Evolutionary conservation across 53 echinoderm and acorn worm species (phyloP), one percentile per base, ranked within the genome.

Genomic region (Glandiceps talaboti): DNA sequence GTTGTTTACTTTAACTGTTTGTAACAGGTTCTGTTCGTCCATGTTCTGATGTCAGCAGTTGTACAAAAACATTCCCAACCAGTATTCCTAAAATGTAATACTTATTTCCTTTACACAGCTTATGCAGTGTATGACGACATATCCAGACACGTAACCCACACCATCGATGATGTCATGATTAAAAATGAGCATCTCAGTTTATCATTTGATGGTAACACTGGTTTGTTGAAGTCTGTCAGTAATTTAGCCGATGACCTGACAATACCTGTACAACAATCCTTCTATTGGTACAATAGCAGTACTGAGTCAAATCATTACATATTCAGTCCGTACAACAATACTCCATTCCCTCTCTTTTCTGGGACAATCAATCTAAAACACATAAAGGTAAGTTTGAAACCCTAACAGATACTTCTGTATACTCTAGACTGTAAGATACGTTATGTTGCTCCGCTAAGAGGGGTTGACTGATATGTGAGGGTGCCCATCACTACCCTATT

Each of bases 241-340:
- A 78, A 78, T 31, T 0, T 78, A 25, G 0, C 28, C 31, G 26
- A 6, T 0, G 31, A 78, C 32, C 27, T 28, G 28, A 32, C 79
- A 32, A 6, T 78, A 1, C 27, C 30, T 6, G 32, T 78, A 25
- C 31, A 78, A 6, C 79, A 78, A 32, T 78, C 79, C 1, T 78
- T 78, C 79, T 78, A 78, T 26, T 78, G 79, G 79, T 78, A 78
- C 32, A 28, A 78, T n/a, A 20, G 31, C 25, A 31, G 28, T 26
- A 26, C 14, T 0, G 79, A 32, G 25, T 78, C 79, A 32, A 32
- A 32, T 31, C 31, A 30, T 12, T 78, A 78, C 28, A 30, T 31
- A 0, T 78, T 78, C 32, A 30, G 79, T 30, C 79, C 79, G 25
- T 1, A 14, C 26, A 32, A 32, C 1, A 6, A 28, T 1, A 78